Evolutionary conservation across 2,113 vertebrate genomes (phyloP), one percentile per base, ranked within the genome.

Genomic region (Azemiops feae): DNA sequence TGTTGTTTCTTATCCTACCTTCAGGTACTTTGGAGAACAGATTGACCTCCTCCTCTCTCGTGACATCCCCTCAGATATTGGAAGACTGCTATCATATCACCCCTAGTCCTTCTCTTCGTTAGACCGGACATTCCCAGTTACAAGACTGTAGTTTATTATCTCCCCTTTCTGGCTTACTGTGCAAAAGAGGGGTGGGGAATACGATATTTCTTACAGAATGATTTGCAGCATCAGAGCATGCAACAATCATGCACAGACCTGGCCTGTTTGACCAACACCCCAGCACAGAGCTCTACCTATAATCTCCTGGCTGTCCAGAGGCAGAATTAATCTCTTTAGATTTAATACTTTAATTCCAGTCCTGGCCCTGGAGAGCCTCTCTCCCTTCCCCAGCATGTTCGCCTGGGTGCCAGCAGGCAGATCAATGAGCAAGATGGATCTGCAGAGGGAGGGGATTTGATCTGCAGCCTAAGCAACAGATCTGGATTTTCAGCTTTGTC

Each of bases 251-350:
- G 53, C 85, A 47, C 53, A 87, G 94, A 34, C 18, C 54, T 81
- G 10, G 25, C 9, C 52, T 34, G 87, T 10, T 89, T 47, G 1
- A 53, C 85, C 16, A 64, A 87, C 14, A 23, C 20, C 1, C 12
- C 7, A 0, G 52, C 30, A 27, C 60, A 81, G 85, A 23, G 30
- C 89, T 45, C 81, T 52, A n/a, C 91, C 54, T 88, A 30, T 43
- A 34, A 74, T 89, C 91, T 92, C 91, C 52, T 55, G 55, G 60
- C 91, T 92, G 3, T 57, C 91, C 81, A 14, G 34, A 54, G 60
- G 52, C 87, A 90, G 88, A 69, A 74, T 39, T 92, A n/a, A 85
- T 93, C 57, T 93, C 57, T 89, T 87, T 45, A n/a, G 39, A 69
- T 89, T 81, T 93, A 4, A 10, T 2, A 25, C 14, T 57, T 69